Evolutionary conservation across 2,797 vertebrate genomes (phyloP), one percentile per base, ranked within the genome.

Genomic region (Lophius americanus): DNA sequence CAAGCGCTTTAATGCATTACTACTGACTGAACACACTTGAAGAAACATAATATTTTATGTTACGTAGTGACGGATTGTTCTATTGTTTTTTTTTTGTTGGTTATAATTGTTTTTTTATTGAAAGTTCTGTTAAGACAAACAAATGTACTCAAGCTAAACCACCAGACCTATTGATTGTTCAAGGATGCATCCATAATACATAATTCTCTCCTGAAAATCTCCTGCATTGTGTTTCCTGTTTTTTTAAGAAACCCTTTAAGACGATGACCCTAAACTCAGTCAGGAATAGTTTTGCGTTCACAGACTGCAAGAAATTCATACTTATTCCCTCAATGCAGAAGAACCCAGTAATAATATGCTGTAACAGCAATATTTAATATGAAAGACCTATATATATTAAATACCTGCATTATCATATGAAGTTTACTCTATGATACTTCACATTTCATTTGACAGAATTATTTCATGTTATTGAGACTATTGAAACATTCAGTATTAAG

Each of bases 11-110:
- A 47, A 64, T 69, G 73, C 70, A 23, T 63, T 75, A 79, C 78
- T 71, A 75, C 74, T 85, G 70, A 85, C 80, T 81, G 81, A 84
- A 76, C 42, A 73, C 64, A 79, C 82, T 87, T 85, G 80, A 82
- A 83, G 33, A 73, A 67, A 13, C 69, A 50, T 46, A 3, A 42
- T 50, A 39, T 72, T 5, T 23, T 63, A 44, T 69, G 53, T 60
- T 46, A n/a, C 50, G 8, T 51, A 37, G 46, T n/a, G 51, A 67
- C 43, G 42, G 12, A n/a, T 48, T 32, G 33, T 65, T 2, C 68
- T 39, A 76, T 44, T 72, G 4, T 14, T 5, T 64, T 42, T 6
- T 47, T 7, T 42, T 42, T 42, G 8, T 42, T 42, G 9, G 42
- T 43, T 43, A 9, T 23, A 23, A 23, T 3, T 43, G 42, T 9